Evolutionary conservation across 2,888 invertebrate species (phyloP), one percentile per base, ranked within the genome.

Genomic region (Conus canariensis): DNA sequence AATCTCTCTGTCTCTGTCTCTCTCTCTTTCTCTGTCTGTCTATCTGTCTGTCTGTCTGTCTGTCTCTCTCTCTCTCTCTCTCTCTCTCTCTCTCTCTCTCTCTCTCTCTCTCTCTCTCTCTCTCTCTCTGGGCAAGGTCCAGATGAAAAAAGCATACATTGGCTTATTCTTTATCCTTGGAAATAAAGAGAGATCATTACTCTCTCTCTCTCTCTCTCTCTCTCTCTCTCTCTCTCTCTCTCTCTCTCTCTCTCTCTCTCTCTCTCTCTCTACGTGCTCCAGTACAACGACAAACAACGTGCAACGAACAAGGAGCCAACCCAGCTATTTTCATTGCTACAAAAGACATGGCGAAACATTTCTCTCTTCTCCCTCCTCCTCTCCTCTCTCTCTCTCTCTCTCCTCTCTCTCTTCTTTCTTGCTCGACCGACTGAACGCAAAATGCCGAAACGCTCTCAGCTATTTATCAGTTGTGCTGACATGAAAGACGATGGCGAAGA

Each of bases 21-120:
- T 74, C 74, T 74, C 74, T 74, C 74, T 74, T 19, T 74, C 74
- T 74, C 74, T 74, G 5, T 74, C 74, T 22, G 5, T 74, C 74
- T 22, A 0, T 22, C 74, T 74, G 5, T 22, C 74, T 74, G 5
- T 22, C 74, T 74, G 5, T 74, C 74, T 74, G 5, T 74, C 74
- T 74, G n/a, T 74, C 74, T 74, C 74, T 74, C 74, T 74, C 74
- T 74, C 74, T 74, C 74, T 74, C 74, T 74, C 74, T 74, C 74
- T 22, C 74, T 74, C 60, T 64, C 60, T 64, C 60, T 64, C 60
- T 64, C 60, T 74, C 74, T 74, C 74, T 60, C 74, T 74, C 74
- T 74, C 74, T 74, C 74, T 74, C 74, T 74, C 74, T 74, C 25
- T 74, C 74, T 74, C 74, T 74, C 16, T 22, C 74, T 74, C 74